These are phyloP conservation scores for Campoletis raptor DNA, from an alignment of 2,888 invertebrate genomes.

Conservation along the genomic window DNA sequence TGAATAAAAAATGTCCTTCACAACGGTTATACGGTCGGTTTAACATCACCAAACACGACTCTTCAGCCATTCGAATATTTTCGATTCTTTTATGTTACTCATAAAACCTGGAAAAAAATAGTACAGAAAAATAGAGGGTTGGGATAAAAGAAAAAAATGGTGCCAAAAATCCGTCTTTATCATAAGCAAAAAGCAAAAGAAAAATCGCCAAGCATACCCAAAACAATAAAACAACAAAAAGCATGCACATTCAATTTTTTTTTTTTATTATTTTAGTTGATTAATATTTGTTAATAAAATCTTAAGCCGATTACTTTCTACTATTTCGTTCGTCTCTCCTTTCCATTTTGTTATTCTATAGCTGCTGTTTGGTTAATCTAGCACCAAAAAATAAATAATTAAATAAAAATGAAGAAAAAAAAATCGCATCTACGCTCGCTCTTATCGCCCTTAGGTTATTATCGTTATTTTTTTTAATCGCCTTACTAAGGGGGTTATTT, in stretches of 20 bases:
- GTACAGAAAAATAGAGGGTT: slow-evolving; percentile 40
- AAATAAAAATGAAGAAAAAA: slow-evolving; percentile 18
- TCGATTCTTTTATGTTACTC: slow-evolving; percentile 44
- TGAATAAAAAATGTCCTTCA: neutral
- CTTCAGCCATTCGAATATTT: slow-evolving; percentile 63
- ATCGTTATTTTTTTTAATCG: slow-evolving; percentile 14
- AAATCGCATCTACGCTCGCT: slow-evolving; percentile 36
- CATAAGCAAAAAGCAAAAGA: slow-evolving; percentile 50
- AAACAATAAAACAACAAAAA: slow-evolving; percentile 39
- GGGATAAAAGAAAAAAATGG: slow-evolving; percentile 75
- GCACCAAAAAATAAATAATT: slow-evolving; percentile 37
- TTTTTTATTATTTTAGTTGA: neutral
- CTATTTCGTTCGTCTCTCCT: slow-evolving; percentile 33
- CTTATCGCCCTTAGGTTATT: slow-evolving; percentile 38
- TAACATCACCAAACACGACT: slow-evolving; percentile 83
- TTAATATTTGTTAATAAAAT: slow-evolving; percentile 52
- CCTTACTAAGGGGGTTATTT: slow-evolving; percentile 39
- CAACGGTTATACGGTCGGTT: slow-evolving; percentile 33
- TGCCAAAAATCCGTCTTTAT: slow-evolving; percentile 81
- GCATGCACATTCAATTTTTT: slow-evolving; percentile 31
- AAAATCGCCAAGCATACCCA: slow-evolving; percentile 30
- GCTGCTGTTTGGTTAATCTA: slow-evolving; percentile 58
- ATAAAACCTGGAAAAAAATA: slow-evolving; percentile 78
- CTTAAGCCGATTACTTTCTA: slow-evolving; percentile 57
- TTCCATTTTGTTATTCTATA: slow-evolving; percentile 57